A percentile compares a stretch with the other conserved stretches of the same genome.
Evolutionary conservation across 2,797 vertebrate species (phyloP).

Genomic region (Chromis chromis): DNA sequence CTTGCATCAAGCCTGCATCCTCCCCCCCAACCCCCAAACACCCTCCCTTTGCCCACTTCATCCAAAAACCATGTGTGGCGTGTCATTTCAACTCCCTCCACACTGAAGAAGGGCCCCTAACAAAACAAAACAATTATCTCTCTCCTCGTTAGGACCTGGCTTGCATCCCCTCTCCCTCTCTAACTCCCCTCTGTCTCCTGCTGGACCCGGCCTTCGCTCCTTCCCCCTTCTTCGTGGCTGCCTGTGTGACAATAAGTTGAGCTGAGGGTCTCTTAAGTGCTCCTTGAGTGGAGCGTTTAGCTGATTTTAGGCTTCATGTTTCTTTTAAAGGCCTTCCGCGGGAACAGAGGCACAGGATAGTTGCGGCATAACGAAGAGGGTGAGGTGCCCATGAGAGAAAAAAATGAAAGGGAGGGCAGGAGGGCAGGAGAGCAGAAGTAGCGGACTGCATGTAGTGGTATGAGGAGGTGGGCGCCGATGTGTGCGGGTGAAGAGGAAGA

Average conservation of each 20-base stretch:
- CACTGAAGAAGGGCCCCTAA: slow-evolving; percentile 70
- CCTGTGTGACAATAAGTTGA: slow-evolving; percentile 72
- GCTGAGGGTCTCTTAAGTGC: slow-evolving; percentile 81
- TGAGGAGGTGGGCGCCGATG: slow-evolving; percentile 42
- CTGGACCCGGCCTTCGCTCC: slow-evolving; percentile 40
- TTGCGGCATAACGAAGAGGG: slow-evolving; percentile 16
- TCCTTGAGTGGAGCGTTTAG: slow-evolving; percentile 76
- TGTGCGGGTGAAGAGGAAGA: slow-evolving; percentile 50
- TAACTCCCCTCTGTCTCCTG: slow-evolving; percentile 49
- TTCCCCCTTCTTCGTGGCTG: slow-evolving; percentile 34
- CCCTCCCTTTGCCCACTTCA: slow-evolving; percentile 54
- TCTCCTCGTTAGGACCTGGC: slow-evolving; percentile 80
- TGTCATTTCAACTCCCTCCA: slow-evolving; percentile 76
- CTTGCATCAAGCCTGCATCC: slow-evolving; percentile 49
- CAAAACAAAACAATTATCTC: slow-evolving; percentile 83
- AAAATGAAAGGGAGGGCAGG: slow-evolving; percentile 24
- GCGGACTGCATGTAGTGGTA: slow-evolving; percentile 47
- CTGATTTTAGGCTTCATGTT: slow-evolving; percentile 76
- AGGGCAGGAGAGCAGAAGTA: slow-evolving; percentile 25
- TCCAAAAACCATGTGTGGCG: slow-evolving; percentile 74
- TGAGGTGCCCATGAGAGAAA: slow-evolving; percentile 42
- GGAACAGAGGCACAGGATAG: slow-evolving; percentile 36
- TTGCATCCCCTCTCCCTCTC: slow-evolving; percentile 60
- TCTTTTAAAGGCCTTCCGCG: slow-evolving; percentile 71
- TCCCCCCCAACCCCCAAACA: not conserved